phyloP scores from a whole-genome alignment of 2,113 vertebrate genomes.

The Eidolon helvum region DNA sequence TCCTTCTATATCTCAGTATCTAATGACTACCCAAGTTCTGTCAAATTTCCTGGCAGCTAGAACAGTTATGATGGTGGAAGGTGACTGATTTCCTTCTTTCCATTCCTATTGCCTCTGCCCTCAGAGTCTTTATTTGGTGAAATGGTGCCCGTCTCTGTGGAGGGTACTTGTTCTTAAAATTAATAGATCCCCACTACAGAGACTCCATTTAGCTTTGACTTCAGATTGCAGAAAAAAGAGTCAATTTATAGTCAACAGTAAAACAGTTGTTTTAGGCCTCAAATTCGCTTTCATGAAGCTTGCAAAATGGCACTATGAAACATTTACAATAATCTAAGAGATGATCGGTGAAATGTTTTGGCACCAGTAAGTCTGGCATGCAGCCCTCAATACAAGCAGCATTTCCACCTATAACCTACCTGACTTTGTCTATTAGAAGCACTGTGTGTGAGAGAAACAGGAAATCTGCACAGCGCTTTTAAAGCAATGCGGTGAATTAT shows the following conservation, averaged over 20 bases:
- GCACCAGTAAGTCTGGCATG: slow-evolving; percentile 81
- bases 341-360: slow-evolving; percentile 65
- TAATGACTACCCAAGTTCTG: neutral
- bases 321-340: slow-evolving; percentile 76
- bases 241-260: slow-evolving; percentile 67
- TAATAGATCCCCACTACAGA: slow-evolving; percentile 55
- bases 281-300: slow-evolving; percentile 72
- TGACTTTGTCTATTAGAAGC: slow-evolving; percentile 60
- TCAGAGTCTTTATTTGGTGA: slow-evolving; percentile 36
- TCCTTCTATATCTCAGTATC: neutral
- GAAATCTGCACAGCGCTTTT: slow-evolving; percentile 66
- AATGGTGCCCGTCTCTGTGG: neutral
- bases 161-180: slow-evolving; percentile 48
- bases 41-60: neutral
- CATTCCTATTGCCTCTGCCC: neutral
- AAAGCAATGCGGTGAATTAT: slow-evolving; percentile 71
- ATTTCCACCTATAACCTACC: slow-evolving; percentile 42
- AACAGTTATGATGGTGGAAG: neutral
- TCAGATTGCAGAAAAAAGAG: slow-evolving; percentile 65
- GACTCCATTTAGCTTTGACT: slow-evolving; percentile 46
- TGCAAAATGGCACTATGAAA: slow-evolving; percentile 58
- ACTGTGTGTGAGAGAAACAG: slow-evolving; percentile 63
- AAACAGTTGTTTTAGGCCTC: slow-evolving; percentile 60
- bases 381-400: slow-evolving; percentile 45
- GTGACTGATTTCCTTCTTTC: neutral